Evolutionary conservation across 2,797 vertebrate species (phyloP), one percentile per base, ranked within the genome.

Genomic region (Caiman crocodilus): DNA sequence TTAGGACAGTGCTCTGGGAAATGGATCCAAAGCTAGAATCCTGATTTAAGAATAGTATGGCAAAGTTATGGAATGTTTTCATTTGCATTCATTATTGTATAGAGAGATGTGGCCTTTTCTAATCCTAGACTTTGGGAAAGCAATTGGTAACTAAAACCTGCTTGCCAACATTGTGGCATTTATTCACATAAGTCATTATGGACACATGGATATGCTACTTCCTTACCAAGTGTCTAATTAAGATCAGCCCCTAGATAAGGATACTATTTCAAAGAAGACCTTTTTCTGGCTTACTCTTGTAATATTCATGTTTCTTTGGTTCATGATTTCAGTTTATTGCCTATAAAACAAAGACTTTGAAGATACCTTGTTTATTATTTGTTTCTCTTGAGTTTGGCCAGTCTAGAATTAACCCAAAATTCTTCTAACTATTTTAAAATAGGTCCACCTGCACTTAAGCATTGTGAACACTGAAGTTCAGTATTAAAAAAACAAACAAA

Each of bases 191-290:
- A 87, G 23, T 16, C 79, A 64, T 4, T 18, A 71, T 5, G 11
- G 1, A 21, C 32, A 25, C 30, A 71, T 42, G 32, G 23, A 42
- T 7, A 32, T 21, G 3, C 81, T 14, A 89, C 1, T 25, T 83
- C 15, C 30, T 64, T 75, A 73, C 73, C 63, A 84, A 74, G 4
- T 80, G 17, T 4, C 55, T 76, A 55, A n/a, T 35, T 55, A 42
- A 35, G 82, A 18, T 77, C 2, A 4, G 16, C 57, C 35, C 76
- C 0, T 63, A 58, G n/a, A 35, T 16, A 35, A 0, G 1, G 0
- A 6, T 71, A 21, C 25, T 12, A 21, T 76, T 65, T 32, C 9
- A 50, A 50, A 50, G 42, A 50, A 50, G 11, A 50, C 10, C 42
- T 10, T 50, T 9, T 50, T 83, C 76, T 75, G 17, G 13, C 25